These are phyloP conservation scores for Busseola fusca DNA, from an alignment of 2,888 invertebrate species.

Conservation along the genomic window DNA sequence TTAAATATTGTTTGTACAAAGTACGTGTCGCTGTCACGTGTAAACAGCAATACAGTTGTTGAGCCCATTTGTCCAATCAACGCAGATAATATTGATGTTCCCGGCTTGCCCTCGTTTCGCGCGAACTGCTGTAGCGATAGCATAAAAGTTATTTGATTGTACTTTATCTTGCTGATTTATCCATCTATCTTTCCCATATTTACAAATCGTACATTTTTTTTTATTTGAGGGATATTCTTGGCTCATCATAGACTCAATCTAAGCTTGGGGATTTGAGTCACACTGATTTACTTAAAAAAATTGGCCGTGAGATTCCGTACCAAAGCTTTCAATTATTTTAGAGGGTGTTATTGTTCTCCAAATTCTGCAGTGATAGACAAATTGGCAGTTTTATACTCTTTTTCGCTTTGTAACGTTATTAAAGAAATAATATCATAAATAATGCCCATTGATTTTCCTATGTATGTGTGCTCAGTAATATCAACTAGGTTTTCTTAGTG, in stretches of 20 bases:
- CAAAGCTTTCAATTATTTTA: slow-evolving; percentile 1
- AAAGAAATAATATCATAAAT: too few relatives aligned
- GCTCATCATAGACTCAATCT: neutral
- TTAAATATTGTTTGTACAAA: slow-evolving; percentile 52
- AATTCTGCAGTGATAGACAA: neutral
- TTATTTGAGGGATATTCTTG: neutral
- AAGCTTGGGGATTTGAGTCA: neutral
- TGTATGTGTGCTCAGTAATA: neutral
- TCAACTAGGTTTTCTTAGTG: neutral
- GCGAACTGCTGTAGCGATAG: slow-evolving; percentile 70
- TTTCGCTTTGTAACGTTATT: neutral
- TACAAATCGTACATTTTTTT: slow-evolving; percentile 5
- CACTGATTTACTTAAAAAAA: neutral
- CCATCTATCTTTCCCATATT: slow-evolving; percentile 10
- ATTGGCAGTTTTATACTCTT: slow-evolving; percentile 6
- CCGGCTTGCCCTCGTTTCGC: slow-evolving; percentile 78
- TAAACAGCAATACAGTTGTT: slow-evolving; percentile 65
- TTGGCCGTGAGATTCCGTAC: neutral
- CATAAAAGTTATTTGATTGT: slow-evolving; percentile 56
- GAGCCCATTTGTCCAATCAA: slow-evolving; percentile 84
- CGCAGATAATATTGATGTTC: slow-evolving; percentile 82
- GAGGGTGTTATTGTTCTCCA: neutral
- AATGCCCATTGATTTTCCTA: neutral
- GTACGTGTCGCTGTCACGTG: slow-evolving; percentile 58
- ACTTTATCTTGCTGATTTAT: slow-evolving; percentile 26